Evolutionary conservation across 2,113 vertebrate species (phyloP).

Genomic region (Empidonax traillii): DNA sequence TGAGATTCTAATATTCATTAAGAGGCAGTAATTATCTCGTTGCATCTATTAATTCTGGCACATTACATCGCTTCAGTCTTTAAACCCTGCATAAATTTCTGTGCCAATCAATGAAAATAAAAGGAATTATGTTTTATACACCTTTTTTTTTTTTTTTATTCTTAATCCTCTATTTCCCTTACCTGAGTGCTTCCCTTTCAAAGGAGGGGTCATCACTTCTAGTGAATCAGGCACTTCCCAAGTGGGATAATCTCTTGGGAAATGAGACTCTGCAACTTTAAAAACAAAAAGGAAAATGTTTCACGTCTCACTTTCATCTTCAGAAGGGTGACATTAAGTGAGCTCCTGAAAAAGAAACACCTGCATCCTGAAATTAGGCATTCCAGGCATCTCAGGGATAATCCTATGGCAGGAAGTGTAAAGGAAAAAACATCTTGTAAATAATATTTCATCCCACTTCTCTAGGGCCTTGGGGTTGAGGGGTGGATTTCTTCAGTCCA

Average conservation of each 20-base stretch:
- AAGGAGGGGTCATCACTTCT: neutral
- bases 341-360: slow-evolving; percentile 54
- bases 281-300: slow-evolving; percentile 28
- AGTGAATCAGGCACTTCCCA: slow-evolving; percentile 16
- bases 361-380: slow-evolving; percentile 58
- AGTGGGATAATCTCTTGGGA: slow-evolving; percentile 33
- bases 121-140: neutral
- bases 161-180: neutral
- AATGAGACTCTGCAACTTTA: neutral
- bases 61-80: neutral
- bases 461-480: neutral
- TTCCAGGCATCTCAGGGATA: neutral
- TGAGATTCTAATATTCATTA: slow-evolving; percentile 27
- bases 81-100: slow-evolving; percentile 27
- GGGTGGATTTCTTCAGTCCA: neutral
- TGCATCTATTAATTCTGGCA: slow-evolving; percentile 48
- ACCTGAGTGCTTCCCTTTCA: neutral
- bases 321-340: slow-evolving; percentile 32
- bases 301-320: slow-evolving; percentile 61
- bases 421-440: neutral
- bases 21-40: slow-evolving; percentile 36
- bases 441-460: neutral
- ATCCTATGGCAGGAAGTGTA: neutral
- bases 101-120: slow-evolving; percentile 28
- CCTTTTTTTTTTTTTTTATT: neutral